phyloP scores from a whole-genome alignment of 2,113 vertebrate genomes.

The Hucho hucho region DNA sequence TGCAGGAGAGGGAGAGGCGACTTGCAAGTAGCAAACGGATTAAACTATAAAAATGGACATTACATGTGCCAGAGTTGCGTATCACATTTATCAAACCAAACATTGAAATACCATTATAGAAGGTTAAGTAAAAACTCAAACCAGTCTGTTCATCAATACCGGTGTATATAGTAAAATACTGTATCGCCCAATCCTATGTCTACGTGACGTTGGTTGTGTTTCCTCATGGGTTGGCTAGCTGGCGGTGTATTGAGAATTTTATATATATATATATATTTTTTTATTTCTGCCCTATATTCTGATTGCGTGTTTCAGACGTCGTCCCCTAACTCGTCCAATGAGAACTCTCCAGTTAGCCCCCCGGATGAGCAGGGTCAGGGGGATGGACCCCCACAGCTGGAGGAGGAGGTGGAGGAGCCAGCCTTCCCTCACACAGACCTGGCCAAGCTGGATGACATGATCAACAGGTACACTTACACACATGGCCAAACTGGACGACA shows the following conservation, averaged over 20 bases:
- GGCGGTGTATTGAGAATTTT: too few relatives aligned
- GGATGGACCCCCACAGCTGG: constrained; percentile 88
- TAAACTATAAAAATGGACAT: too few relatives aligned
- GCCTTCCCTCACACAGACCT: constrained; percentile 98
- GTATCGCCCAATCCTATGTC: too few relatives aligned
- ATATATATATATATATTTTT: too few relatives aligned
- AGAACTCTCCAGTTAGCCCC: constrained; percentile 97
- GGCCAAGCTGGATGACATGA: constrained; percentile 99
- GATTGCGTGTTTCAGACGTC: constrained; percentile 78
- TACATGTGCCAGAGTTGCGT: too few relatives aligned
- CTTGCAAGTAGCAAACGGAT: too few relatives aligned
- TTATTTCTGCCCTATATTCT: not conserved
- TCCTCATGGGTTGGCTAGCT: not conserved
- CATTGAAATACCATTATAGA: too few relatives aligned
- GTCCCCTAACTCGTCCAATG: constrained; percentile 98
- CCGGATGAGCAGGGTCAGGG: constrained; percentile 91
- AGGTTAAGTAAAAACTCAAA: too few relatives aligned
- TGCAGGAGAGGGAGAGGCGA: too few relatives aligned
- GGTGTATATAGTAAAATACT: too few relatives aligned
- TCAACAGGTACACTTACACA: constrained; percentile 83
- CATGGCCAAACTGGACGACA: not conserved
- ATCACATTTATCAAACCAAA: too few relatives aligned
- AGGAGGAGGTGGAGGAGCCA: constrained; percentile 90
- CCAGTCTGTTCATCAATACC: too few relatives aligned
- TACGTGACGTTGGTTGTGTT: not conserved